Base-by-base conservation (phyloP, 2,888 invertebrate genomes). In the Chironomus tentans region DNA sequence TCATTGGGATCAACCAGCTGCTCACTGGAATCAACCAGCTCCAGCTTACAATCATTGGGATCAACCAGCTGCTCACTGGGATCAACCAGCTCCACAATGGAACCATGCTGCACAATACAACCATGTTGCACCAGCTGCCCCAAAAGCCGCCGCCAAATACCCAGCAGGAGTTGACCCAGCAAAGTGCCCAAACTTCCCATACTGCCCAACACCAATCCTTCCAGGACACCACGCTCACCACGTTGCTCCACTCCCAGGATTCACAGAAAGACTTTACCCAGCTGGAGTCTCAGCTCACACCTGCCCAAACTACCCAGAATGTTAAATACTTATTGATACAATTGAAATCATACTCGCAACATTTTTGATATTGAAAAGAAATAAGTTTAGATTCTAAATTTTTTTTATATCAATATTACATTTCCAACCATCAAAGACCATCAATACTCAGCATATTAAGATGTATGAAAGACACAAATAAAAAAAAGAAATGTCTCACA, bases 141-240 rank as follows among this genome's bases (percentile, higher is more conserved):
- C 65, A 10, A 65, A 65, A 13, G 83, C 81, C 47, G 84, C 81
- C 12, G 77, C 77, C 50, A 77, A 77, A 77, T 85, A 82, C 78
- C 85, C 85, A 77, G 85, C 85, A 78, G 86, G 85, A 77, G 82
- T 86, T 22, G 83, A 82, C 79, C 86, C 86, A 21, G 83, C 85
- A 75, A 80, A 83, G 78, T 86, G 86, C 80, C 86, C 86, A 79
- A 86, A 86, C 81, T 86, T 86, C 81, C 86, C 86, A 77, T 86
- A 84, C 82, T 86, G 86, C 78, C 83, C 46, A 6, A 47, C 13
- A 2, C 46, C 71, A 71, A 38, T 61, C 15, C 21, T 61, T 38
- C 24, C 24, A 61, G 83, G 81, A 76, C 81, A 81, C 77, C 80
- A 78, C 15, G 79, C 79, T 68, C 80, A 80, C 77, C 79, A 80